phyloP scores from a whole-genome alignment of 2,888 invertebrate species.

The Drosophila nr. medialis region DNA sequence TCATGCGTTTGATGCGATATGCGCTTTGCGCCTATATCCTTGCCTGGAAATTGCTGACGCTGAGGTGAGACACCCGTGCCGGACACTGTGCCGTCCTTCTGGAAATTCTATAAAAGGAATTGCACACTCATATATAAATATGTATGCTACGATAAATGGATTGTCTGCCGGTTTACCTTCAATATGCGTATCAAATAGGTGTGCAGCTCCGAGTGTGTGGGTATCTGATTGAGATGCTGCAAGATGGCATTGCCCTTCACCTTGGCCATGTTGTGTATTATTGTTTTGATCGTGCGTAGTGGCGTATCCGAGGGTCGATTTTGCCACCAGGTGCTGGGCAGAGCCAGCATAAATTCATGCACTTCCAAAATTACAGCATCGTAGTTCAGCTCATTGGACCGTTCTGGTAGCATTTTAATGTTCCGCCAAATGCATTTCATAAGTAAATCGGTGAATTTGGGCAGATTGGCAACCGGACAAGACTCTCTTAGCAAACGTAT shows the following conservation, averaged over 20 bases:
- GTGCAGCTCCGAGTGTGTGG: constrained; percentile 93
- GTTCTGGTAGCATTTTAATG: constrained; percentile 93
- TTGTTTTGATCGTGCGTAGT: constrained; percentile 95
- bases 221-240: constrained; percentile 91
- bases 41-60: constrained; percentile 76
- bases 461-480: constrained; percentile 88
- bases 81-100: constrained; percentile 86
- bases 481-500: constrained; percentile 95
- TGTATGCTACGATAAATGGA: neutral
- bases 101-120: constrained; percentile 84
- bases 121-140: neutral
- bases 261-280: constrained; percentile 95
- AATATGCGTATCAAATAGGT: constrained; percentile 93
- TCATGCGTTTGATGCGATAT: constrained; percentile 93
- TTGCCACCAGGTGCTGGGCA: constrained; percentile 95
- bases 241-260: constrained; percentile 93
- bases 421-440: constrained; percentile 98
- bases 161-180: constrained; percentile 84
- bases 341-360: constrained; percentile 94
- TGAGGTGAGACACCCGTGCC: constrained; percentile 78
- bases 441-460: constrained; percentile 92
- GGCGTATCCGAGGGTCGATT: constrained; percentile 94
- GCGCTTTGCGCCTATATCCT: constrained; percentile 85
- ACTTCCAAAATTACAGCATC: constrained; percentile 92
- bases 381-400: constrained; percentile 90